These are phyloP conservation scores for Bursaphelenchus okinawaensis DNA, from an alignment of 2,888 invertebrate genomes.

Conservation along the genomic window DNA sequence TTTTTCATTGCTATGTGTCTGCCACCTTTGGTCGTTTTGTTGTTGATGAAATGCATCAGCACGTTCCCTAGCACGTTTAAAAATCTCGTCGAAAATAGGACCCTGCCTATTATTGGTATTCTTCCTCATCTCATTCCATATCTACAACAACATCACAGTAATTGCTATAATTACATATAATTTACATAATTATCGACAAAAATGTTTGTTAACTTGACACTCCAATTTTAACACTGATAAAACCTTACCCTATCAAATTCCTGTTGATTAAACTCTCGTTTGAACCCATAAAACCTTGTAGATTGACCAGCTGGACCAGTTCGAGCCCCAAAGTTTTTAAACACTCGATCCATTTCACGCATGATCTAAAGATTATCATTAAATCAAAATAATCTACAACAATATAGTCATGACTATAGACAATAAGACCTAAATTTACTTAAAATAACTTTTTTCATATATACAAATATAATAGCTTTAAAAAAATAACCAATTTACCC, in stretches of 20 bases:
- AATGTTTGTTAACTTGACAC: too few species aligned
- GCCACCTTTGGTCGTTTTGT: not conserved
- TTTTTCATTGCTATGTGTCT: not conserved
- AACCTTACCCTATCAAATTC: constrained; percentile 11
- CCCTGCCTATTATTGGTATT: not conserved
- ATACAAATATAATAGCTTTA: too few species aligned
- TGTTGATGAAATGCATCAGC: not conserved
- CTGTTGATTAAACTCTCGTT: constrained; percentile 10
- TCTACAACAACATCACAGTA: not conserved
- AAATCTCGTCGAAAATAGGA: not conserved
- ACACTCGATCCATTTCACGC: not conserved
- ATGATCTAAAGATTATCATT: not conserved
- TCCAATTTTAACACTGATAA: too few species aligned
- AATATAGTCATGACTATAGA: too few species aligned
- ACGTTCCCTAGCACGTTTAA: not conserved
- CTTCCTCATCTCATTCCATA: not conserved
- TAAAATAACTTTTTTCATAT: too few species aligned
- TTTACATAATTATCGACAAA: too few species aligned
- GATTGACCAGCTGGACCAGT: not conserved
- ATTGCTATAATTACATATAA: not conserved
- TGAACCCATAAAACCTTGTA: not conserved
- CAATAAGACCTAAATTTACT: too few species aligned
- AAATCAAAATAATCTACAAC: too few species aligned
- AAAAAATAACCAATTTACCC: not conserved
- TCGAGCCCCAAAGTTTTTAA: not conserved